A percentile compares a stretch with the other conserved stretches of the same genome.
These are phyloP conservation scores for Pararge aegeria DNA, from an alignment of 1,140 invertebrate species.

Conservation along the genomic window DNA sequence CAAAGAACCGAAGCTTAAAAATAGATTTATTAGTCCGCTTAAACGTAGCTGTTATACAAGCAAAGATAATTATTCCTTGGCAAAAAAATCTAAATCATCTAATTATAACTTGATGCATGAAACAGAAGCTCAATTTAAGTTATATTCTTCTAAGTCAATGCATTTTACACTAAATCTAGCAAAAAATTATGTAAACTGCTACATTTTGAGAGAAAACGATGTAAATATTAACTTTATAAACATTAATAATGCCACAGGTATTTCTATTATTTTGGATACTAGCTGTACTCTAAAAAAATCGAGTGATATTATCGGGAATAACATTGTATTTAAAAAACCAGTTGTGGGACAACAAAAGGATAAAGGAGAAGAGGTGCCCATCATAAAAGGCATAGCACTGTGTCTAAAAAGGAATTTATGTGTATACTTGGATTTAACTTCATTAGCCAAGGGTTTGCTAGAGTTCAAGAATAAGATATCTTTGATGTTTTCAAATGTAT, in stretches of 20 bases:
- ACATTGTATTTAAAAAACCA: slow-evolving; percentile 40
- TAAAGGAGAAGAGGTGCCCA: slow-evolving; percentile 13
- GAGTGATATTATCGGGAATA: slow-evolving; percentile 53
- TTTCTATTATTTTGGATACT: slow-evolving; percentile 47
- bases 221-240: slow-evolving; percentile 42
- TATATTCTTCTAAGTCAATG: slow-evolving; percentile 12
- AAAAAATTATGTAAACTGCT: slow-evolving; percentile 26
- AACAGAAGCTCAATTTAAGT: slow-evolving; percentile 15
- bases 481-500: slow-evolving; percentile 35
- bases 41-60: slow-evolving; percentile 39
- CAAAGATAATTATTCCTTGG: slow-evolving; percentile 33
- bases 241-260: slow-evolving; percentile 32
- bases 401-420: slow-evolving; percentile 39
- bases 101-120: slow-evolving; percentile 10
- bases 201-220: slow-evolving; percentile 43
- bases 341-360: slow-evolving; percentile 8
- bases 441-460: slow-evolving; percentile 23
- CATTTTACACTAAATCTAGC: slow-evolving; percentile 13
- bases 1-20: slow-evolving; percentile 32
- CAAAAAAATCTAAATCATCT: slow-evolving; percentile 42
- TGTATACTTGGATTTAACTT: slow-evolving; percentile 53
- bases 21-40: slow-evolving; percentile 44
- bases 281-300: slow-evolving; percentile 19
- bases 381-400: slow-evolving; percentile 48
- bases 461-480: slow-evolving; percentile 39